phyloP scores from a whole-genome alignment of 2,113 vertebrate species.

The Bos javanicus region DNA sequence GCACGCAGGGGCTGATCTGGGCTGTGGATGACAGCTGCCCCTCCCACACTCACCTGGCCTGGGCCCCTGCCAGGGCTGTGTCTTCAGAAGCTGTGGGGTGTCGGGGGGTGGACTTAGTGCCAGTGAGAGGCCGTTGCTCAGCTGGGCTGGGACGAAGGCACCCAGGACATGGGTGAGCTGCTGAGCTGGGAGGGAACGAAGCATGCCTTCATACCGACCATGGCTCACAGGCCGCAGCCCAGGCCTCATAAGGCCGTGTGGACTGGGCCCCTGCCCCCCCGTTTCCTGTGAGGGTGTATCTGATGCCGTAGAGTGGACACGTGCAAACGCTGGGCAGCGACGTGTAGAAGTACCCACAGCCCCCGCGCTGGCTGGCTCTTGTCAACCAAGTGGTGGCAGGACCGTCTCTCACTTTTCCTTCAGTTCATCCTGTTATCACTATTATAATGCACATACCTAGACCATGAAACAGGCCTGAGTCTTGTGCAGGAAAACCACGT shows the following conservation, averaged over 20 bases:
- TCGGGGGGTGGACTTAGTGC: background rate
- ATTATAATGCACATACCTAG: accelerated
- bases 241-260: background rate
- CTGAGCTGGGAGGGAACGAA: background rate
- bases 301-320: background rate
- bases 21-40: background rate
- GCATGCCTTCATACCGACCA: background rate
- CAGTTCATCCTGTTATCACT: background rate
- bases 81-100: background rate
- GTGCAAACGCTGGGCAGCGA: background rate
- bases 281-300: background rate
- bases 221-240: accelerated
- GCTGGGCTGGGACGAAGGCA: background rate
- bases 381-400: background rate
- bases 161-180: background rate
- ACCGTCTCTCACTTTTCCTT: background rate
- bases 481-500: accelerated
- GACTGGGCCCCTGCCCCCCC: too few species aligned
- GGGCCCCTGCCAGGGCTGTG: background rate
- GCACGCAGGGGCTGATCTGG: background rate
- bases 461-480: background rate
- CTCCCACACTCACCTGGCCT: slow-evolving; percentile 21
- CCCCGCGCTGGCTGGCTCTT: accelerated
- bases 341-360: background rate
- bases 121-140: background rate